These are phyloP conservation scores for Nudaria mundana DNA, from an alignment of 2,888 invertebrate species.

Conservation along the genomic window DNA sequence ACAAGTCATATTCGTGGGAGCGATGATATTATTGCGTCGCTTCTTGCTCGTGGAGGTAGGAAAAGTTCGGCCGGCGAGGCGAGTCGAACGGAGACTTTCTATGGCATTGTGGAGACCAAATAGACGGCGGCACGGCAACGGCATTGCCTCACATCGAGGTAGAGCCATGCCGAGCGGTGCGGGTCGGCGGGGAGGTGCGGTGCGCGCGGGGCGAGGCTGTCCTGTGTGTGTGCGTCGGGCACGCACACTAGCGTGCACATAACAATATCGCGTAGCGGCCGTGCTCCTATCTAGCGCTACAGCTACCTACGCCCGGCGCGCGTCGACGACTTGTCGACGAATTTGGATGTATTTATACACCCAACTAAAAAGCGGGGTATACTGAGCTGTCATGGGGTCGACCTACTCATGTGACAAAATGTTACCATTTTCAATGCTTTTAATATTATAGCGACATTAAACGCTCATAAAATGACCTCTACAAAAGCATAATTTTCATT, in stretches of 20 bases:
- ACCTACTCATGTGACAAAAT: constrained; percentile 34
- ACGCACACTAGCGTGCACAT: constrained; percentile 55
- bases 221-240: constrained; percentile 43
- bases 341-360: constrained; percentile 54
- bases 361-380: constrained; percentile 63
- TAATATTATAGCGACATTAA: not conserved
- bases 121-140: constrained; percentile 75
- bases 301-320: constrained; percentile 56
- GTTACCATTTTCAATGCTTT: constrained; percentile 15
- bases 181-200: constrained; percentile 31
- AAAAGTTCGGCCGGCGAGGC: constrained; percentile 74
- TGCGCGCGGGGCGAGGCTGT: constrained; percentile 25
- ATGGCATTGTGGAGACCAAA: constrained; percentile 78
- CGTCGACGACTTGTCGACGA: constrained; percentile 12
- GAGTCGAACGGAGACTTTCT: constrained; percentile 77
- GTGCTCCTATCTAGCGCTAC: constrained; percentile 68
- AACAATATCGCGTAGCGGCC: constrained; percentile 71
- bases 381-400: constrained; percentile 58
- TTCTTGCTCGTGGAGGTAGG: constrained; percentile 66
- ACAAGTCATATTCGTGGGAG: constrained; percentile 43
- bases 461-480: not conserved
- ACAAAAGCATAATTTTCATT: not conserved
- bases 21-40: constrained; percentile 54
- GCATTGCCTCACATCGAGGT: constrained; percentile 75
- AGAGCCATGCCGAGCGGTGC: constrained; percentile 57